phyloP scores from a whole-genome alignment of 2,797 vertebrate species.

The Kryptolebias ocellatus region DNA sequence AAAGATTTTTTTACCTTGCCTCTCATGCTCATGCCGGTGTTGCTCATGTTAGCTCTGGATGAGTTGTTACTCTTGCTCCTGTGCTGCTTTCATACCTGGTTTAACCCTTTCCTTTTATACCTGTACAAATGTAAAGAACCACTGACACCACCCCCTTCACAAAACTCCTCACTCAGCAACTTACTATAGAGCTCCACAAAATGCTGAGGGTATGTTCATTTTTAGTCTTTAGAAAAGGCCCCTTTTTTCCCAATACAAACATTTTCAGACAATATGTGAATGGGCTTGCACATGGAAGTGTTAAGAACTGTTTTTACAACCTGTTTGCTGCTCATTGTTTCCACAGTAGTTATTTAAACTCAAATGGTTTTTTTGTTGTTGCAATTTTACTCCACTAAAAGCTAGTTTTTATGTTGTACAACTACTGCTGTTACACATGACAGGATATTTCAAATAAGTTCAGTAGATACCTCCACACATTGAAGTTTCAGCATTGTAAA shows the following conservation, averaged over 20 bases:
- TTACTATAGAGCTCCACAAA: conserved; percentile 53
- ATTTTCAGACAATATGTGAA: conserved; percentile 7
- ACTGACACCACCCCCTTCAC: conserved; percentile 34
- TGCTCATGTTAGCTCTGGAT: conserved; percentile 61
- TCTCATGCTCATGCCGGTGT: conserved; percentile 70
- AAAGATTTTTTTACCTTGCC: conserved; percentile 52
- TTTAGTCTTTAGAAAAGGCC: conserved; percentile 54
- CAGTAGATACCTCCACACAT: too few species aligned
- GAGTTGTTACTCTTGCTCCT: conserved; percentile 45
- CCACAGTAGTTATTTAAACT: too few species aligned
- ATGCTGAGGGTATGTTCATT: conserved; percentile 33
- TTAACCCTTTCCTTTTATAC: conserved; percentile 80
- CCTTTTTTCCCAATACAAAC: conserved; percentile 39
- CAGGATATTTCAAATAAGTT: too few species aligned
- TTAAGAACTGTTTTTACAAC: too few species aligned
- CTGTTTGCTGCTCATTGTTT: too few species aligned
- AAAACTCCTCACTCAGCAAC: conserved; percentile 68
- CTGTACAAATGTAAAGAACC: conserved; percentile 51
- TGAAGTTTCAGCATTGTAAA: not conserved
- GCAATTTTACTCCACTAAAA: too few species aligned
- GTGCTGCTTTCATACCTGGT: conserved; percentile 54
- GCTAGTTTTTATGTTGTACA: too few species aligned
- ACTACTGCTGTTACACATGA: too few species aligned
- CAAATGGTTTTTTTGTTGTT: not conserved
- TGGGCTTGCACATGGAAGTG: too few species aligned